Percentiles rank a stretch among this genome's conserved stretches.
Conservation (phyloP, 2,797 vertebrate species). For the Toxotes lorentzi region DNA sequence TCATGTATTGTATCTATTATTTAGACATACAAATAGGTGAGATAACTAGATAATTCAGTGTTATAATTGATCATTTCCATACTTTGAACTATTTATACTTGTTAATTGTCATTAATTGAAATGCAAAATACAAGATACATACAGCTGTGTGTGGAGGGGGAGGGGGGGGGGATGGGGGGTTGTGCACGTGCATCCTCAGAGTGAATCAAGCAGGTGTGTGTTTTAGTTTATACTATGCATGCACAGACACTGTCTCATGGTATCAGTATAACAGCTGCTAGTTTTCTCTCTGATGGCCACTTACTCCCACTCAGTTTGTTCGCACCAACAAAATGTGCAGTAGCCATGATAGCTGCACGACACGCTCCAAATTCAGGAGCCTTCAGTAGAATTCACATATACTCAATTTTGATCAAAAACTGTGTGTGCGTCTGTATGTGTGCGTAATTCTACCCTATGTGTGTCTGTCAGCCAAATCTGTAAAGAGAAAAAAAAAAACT, state of each 20-base stretch:
- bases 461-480: too few relatives aligned
- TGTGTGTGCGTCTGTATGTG: background rate
- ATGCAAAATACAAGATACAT: background rate
- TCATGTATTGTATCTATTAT: constrained; percentile 10
- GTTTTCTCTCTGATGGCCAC: constrained; percentile 23
- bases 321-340: constrained; percentile 19
- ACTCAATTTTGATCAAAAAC: background rate
- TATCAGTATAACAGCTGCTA: constrained; percentile 35
- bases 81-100: background rate
- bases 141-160: background rate
- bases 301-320: constrained; percentile 14
- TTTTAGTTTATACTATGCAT: constrained; percentile 14
- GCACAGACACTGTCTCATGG: constrained; percentile 17
- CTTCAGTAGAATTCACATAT: background rate
- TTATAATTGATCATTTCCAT: background rate
- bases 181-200: background rate
- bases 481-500: too few relatives aligned
- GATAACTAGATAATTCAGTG: background rate
- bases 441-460: background rate
- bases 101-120: background rate
- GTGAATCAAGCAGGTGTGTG: background rate
- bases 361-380: constrained; percentile 1
- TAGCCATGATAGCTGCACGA: background rate
- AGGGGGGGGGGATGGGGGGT: accelerated
- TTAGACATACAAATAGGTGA: background rate